A percentile compares a stretch with the other conserved stretches of the same genome.
phyloP scores from a whole-genome alignment of 1,140 invertebrate species.

The Leptonema lineaticorne region DNA sequence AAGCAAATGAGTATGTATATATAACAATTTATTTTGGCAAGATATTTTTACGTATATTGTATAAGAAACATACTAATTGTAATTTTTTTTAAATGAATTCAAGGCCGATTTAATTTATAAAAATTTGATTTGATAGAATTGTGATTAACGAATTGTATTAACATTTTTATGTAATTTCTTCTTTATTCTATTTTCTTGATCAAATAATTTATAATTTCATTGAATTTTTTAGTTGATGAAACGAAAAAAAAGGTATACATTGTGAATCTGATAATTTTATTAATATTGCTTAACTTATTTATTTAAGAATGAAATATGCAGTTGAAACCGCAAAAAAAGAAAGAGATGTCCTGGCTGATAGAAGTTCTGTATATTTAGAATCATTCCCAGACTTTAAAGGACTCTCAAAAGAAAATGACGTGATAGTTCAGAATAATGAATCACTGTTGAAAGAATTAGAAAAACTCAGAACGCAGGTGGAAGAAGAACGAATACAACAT shows the following conservation, averaged over 20 bases:
- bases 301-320: conserved; percentile 53
- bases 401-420: neutral
- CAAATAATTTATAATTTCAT: neutral
- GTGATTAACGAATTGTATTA: too few species aligned
- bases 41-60: too few species aligned
- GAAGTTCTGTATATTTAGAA: conserved; percentile 65
- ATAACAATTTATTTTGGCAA: too few species aligned
- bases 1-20: conserved; percentile 37
- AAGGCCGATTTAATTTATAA: too few species aligned
- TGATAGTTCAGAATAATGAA: conserved; percentile 43
- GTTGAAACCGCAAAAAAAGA: conserved; percentile 62
- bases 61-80: too few species aligned
- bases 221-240: neutral
- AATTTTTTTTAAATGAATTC: too few species aligned
- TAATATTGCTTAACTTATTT: neutral
- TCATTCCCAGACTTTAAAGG: conserved; percentile 48
- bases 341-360: conserved; percentile 64
- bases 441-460: conserved; percentile 64
- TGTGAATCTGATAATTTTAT: neutral
- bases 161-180: too few species aligned
- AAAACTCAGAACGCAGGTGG: conserved; percentile 59
- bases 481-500: conserved; percentile 61
- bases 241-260: too few species aligned
- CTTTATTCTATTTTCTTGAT: too few species aligned
- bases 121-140: too few species aligned